Conservation (phyloP, 2,888 invertebrate genomes). For the Eubasilissa splendida region DNA sequence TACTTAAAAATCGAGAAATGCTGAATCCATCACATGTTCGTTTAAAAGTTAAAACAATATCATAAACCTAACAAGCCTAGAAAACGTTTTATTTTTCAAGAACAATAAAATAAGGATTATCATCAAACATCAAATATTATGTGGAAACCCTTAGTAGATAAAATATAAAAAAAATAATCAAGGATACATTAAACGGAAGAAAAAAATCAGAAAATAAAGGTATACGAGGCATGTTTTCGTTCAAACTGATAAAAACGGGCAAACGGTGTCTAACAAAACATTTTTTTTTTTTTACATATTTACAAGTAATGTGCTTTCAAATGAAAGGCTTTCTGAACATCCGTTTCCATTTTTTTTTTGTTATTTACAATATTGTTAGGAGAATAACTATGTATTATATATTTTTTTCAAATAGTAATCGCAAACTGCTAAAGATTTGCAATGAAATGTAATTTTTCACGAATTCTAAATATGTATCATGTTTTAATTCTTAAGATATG, state of each 20-base stretch:
- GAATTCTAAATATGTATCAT: constrained; percentile 17
- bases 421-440: constrained; percentile 20
- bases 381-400: not conserved
- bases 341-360: constrained; percentile 8
- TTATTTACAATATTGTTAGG: constrained; percentile 21
- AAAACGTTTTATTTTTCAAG: no score
- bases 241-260: not conserved
- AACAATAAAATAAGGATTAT: not conserved
- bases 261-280: constrained; percentile 15
- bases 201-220: no score
- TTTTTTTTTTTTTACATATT: constrained; percentile 20
- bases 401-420: constrained; percentile 1
- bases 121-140: constrained; percentile 9
- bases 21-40: no score
- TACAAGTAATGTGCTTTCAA: constrained; percentile 13
- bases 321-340: constrained; percentile 5
- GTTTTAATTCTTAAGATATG: constrained; percentile 35
- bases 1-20: no score
- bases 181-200: no score
- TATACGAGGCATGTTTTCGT: no score
- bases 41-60: no score
- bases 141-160: no score
- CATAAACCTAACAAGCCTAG: no score
- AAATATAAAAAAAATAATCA: no score
- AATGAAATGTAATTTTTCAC: constrained; percentile 15